Evolutionary conservation across 2,797 vertebrate genomes (phyloP).

Genomic region (Pampus argenteus): DNA sequence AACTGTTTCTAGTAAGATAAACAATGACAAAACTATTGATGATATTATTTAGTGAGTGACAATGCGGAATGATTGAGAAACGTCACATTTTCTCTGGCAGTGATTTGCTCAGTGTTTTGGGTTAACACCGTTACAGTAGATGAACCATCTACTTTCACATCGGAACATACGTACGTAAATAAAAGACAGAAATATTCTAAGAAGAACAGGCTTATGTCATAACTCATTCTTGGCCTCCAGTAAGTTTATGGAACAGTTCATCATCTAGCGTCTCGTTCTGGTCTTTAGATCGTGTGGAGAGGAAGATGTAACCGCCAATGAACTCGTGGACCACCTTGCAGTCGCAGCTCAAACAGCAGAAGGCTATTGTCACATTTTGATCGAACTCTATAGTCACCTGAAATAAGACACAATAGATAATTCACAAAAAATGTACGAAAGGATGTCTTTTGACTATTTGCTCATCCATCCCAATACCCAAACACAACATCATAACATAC

Average conservation of each 20-base stretch:
- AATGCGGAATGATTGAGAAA: constrained; percentile 6
- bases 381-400: constrained; percentile 98
- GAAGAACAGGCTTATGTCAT: background rate
- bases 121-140: constrained; percentile 2
- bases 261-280: constrained; percentile 97
- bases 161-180: constrained; percentile 19
- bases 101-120: constrained; percentile 19
- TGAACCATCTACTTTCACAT: constrained; percentile 30
- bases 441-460: too few species aligned
- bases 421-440: background rate
- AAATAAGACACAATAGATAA: constrained; percentile 39
- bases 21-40: constrained; percentile 1
- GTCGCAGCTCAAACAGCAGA: constrained; percentile 92
- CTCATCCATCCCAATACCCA: background rate
- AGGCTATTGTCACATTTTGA: constrained; percentile 92
- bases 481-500: background rate
- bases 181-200: background rate
- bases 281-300: constrained; percentile 97
- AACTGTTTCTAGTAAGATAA: constrained; percentile 16
- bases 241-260: constrained; percentile 97
- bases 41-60: constrained; percentile 10
- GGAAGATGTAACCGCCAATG: constrained; percentile 98
- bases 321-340: constrained; percentile 98
- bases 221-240: constrained; percentile 93
- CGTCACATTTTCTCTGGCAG: constrained; percentile 21